Percentiles rank a stretch among this genome's conserved stretches.
Conservation (phyloP, 2,113 vertebrate genomes). For the Tachysurus fulvidraco region DNA sequence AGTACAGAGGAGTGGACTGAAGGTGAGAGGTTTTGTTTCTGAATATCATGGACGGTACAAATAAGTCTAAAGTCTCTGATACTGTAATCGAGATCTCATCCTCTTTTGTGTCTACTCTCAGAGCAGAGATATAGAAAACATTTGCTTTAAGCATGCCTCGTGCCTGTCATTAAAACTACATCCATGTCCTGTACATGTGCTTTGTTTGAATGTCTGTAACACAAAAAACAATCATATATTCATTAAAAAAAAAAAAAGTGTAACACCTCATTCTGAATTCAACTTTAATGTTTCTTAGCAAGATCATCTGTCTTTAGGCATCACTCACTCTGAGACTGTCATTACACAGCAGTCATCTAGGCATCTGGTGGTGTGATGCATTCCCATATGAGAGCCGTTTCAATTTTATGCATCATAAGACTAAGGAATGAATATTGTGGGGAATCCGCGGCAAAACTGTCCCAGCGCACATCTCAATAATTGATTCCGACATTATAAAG, state of each 20-base stretch:
- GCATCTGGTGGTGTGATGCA: constrained; percentile 51
- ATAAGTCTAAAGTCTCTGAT: background rate
- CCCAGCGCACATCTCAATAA: constrained; percentile 54
- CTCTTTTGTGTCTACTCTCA: background rate
- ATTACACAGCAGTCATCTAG: constrained; percentile 47
- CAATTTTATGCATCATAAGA: constrained; percentile 59
- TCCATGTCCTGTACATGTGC: constrained; percentile 14
- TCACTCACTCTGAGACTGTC: constrained; percentile 55
- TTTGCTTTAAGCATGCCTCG: background rate
- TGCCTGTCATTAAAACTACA: background rate
- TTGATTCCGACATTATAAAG: constrained; percentile 50
- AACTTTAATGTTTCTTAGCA: constrained; percentile 45
- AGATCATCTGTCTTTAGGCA: constrained; percentile 47
- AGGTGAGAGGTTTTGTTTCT: background rate
- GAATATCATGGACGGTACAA: background rate
- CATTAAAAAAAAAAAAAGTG: constrained; percentile 15
- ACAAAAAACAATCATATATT: constrained; percentile 16
- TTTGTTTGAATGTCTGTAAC: constrained; percentile 24
- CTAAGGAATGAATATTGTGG: constrained; percentile 52
- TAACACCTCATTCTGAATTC: constrained; percentile 37
- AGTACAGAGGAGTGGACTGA: background rate
- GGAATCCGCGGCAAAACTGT: constrained; percentile 51
- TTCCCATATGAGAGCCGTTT: constrained; percentile 47
- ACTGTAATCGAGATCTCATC: background rate
- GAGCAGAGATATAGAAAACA: background rate